Evolutionary conservation across 2,888 invertebrate genomes (phyloP).

Genomic region (Nymphalis polychloros): DNA sequence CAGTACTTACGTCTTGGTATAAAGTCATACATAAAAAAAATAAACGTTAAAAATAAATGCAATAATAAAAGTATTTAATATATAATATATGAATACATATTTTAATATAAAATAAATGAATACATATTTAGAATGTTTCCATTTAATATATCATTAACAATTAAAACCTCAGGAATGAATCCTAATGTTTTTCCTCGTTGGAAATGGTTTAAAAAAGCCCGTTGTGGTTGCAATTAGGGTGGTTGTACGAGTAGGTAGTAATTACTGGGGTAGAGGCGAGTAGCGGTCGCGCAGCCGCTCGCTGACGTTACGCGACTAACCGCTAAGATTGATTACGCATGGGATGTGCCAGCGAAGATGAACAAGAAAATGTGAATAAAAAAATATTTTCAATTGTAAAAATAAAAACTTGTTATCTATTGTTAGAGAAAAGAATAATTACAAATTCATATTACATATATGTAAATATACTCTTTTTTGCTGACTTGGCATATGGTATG

Average conservation of each 20-base stretch:
- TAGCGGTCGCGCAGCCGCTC: conserved; percentile 37
- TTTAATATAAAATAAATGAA: neutral
- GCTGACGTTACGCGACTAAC: conserved; percentile 39
- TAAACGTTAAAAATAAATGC: neutral
- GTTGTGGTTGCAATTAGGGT: conserved; percentile 55
- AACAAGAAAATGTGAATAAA: conserved; percentile 26
- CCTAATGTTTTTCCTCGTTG: conserved; percentile 31
- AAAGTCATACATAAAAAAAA: no score
- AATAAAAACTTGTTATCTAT: neutral
- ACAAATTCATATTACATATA: neutral
- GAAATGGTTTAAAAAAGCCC: conserved; percentile 30
- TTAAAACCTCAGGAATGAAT: conserved; percentile 29
- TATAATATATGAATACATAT: neutral
- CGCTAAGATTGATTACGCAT: conserved; percentile 40
- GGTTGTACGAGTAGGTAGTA: conserved; percentile 34
- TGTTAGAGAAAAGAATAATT: neutral
- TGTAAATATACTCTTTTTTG: no score
- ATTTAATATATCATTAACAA: conserved; percentile 27
- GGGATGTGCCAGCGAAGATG: conserved; percentile 26
- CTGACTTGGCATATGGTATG: no score
- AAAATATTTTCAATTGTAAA: conserved; percentile 9
- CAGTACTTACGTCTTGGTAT: no score
- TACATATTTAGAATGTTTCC: neutral
- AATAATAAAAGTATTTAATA: neutral
- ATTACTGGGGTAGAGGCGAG: conserved; percentile 36